Base-by-base conservation (phyloP, 2,888 invertebrate genomes). In the Mallateleia sp. region DNA sequence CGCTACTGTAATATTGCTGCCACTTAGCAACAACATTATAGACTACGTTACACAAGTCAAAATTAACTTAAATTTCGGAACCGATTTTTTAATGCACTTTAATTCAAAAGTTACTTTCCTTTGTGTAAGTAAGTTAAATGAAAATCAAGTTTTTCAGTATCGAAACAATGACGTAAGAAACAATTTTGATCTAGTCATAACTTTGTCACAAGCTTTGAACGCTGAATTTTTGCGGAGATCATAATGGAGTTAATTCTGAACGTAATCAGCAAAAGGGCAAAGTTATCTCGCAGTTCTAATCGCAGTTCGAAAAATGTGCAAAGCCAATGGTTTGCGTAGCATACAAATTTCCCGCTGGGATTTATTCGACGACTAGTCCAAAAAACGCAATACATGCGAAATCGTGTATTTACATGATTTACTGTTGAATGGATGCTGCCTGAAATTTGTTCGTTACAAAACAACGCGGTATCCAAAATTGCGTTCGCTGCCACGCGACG, bases 391-490 rank as follows among this genome's bases (percentile, higher is more conserved):
- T 20, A 60, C 20, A 18, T 22, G 45, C 24, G 7, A 24, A 62
- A 14, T 22, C 24, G 2, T 45, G 45, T 62, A 62, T 62, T 62
- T 62, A 62, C 42, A 62, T 42, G 7, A 15, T 24, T 62, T 62
- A 22, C 18, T 18, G 25, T 58, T 18, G 9, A 32, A 32, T 58
- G 8, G 60, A 60, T 22, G 22, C 14, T 15, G 24, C 14, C 15
- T 34, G 2, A 22, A 60, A 60, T 38, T 18, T 38, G 2, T 15
- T 32, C 32, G 60, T 38, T 60, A 60, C 60, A 38, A 60, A 38
- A 38, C 15, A 22, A 38, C 22, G n/a, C 32, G 24, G 42, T 18
- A 38, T 64, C 25, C 25, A 45, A 22, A 42, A 62, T 24, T 42
- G 38, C 38, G 18, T 24, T 52, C 7, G 20, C 3, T 20, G 22